phyloP scores from a whole-genome alignment of 2,113 vertebrate genomes.

The Numenius arquata region DNA sequence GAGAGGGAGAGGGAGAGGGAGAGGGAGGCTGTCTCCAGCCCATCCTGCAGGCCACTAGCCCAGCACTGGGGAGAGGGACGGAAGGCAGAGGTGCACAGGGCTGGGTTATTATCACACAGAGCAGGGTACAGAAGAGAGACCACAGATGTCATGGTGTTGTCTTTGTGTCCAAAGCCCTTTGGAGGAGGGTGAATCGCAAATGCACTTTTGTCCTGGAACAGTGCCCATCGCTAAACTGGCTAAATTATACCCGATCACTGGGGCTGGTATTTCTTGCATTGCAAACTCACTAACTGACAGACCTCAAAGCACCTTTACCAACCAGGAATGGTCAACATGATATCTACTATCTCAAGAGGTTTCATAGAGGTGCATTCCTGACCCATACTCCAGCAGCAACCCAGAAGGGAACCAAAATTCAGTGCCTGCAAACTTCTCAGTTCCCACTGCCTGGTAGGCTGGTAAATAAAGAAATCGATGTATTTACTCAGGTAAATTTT shows the following conservation, averaged over 20 bases:
- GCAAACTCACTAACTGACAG: background rate
- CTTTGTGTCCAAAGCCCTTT: background rate
- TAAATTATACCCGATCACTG: background rate
- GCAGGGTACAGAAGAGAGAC: background rate
- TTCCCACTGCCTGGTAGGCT: background rate
- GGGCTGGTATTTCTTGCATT: background rate
- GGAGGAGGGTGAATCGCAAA: background rate
- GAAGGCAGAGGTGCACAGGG: rapidly evolving
- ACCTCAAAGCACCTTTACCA: background rate
- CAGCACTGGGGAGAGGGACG: background rate
- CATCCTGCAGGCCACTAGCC: background rate
- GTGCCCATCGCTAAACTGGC: background rate
- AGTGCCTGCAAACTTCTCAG: background rate
- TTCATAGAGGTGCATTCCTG: background rate
- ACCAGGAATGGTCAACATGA: background rate
- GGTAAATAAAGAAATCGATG: background rate
- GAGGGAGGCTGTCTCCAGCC: background rate
- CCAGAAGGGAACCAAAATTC: background rate
- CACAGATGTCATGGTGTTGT: background rate
- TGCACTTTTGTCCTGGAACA: background rate
- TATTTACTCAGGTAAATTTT: background rate
- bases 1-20: too few relatives aligned
- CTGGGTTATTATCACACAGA: background rate
- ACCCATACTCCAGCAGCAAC: background rate
- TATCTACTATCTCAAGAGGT: background rate